These are phyloP conservation scores for Aphelocoma coerulescens DNA, from an alignment of 2,113 vertebrate species.

Conservation along the genomic window DNA sequence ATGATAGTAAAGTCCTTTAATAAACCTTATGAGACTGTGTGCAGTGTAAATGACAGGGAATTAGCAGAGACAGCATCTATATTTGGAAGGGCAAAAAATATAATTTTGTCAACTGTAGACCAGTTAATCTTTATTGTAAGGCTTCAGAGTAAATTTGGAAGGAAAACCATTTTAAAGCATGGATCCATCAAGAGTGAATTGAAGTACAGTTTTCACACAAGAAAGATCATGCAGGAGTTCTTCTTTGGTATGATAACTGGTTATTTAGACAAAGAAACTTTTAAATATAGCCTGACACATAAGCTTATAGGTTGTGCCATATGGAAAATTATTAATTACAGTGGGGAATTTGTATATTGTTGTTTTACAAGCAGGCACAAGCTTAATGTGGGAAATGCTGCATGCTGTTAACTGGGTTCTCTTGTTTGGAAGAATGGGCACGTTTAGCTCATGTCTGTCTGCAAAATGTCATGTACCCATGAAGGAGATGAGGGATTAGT, in stretches of 20 bases:
- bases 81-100: neutral
- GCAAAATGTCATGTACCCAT: slow-evolving; percentile 54
- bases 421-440: slow-evolving; percentile 24
- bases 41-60: neutral
- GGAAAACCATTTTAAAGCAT: neutral
- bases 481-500: slow-evolving; percentile 57
- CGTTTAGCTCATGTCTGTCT: slow-evolving; percentile 1
- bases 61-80: neutral
- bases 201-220: neutral
- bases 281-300: neutral
- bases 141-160: neutral
- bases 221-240: neutral
- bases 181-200: neutral
- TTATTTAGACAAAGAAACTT: neutral
- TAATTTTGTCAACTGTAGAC: neutral
- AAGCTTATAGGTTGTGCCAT: neutral
- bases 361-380: slow-evolving; percentile 37
- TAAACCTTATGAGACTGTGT: neutral
- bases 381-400: neutral
- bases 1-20: neutral
- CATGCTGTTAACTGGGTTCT: neutral
- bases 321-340: slow-evolving; percentile 37
- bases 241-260: neutral
- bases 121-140: neutral
- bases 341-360: neutral